These are phyloP conservation scores for Eciton burchellii DNA, from an alignment of 1,140 invertebrate genomes.

Conservation along the genomic window DNA sequence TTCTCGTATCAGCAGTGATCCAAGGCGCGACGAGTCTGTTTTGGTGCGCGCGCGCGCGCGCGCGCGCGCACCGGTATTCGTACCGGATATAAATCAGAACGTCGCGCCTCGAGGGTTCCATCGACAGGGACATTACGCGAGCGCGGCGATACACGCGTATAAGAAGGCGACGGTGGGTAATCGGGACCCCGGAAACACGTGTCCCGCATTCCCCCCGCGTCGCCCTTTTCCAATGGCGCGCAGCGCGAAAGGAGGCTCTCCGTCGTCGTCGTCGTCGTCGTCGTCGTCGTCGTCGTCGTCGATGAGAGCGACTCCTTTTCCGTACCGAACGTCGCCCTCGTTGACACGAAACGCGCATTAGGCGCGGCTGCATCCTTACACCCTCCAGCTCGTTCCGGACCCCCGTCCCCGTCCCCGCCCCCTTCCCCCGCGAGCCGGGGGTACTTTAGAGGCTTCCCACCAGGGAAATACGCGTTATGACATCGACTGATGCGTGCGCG, in stretches of 20 bases:
- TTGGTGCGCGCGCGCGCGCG: neutral
- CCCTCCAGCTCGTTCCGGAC: conserved; percentile 67
- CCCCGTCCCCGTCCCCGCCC: neutral
- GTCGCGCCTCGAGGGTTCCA: conserved; percentile 61
- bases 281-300: conserved; percentile 16
- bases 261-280: conserved; percentile 20
- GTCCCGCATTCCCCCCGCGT: conserved; percentile 74
- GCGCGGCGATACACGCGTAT: conserved; percentile 73
- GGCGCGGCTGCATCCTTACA: conserved; percentile 77
- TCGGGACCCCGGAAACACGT: conserved; percentile 82
- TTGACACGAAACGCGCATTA: conserved; percentile 84
- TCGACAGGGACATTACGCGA: conserved; percentile 71
- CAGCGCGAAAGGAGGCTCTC: conserved; percentile 58
- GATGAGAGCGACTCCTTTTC: conserved; percentile 73
- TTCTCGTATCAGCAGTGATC: conserved; percentile 43
- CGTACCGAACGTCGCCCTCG: conserved; percentile 71
- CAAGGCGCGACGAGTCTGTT: conserved; percentile 39
- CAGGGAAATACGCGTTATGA: conserved; percentile 66
- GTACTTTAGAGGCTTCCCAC: conserved; percentile 60
- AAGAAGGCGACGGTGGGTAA: conserved; percentile 78
- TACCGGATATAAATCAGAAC: conserved; percentile 65
- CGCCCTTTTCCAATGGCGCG: conserved; percentile 37
- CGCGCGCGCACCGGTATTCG: conserved; percentile 37
- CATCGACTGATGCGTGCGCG: conserved; percentile 34
- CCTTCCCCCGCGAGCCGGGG: conserved; percentile 5